phyloP scores from a whole-genome alignment of 2,113 vertebrate genomes.

The Carassius auratus region DNA sequence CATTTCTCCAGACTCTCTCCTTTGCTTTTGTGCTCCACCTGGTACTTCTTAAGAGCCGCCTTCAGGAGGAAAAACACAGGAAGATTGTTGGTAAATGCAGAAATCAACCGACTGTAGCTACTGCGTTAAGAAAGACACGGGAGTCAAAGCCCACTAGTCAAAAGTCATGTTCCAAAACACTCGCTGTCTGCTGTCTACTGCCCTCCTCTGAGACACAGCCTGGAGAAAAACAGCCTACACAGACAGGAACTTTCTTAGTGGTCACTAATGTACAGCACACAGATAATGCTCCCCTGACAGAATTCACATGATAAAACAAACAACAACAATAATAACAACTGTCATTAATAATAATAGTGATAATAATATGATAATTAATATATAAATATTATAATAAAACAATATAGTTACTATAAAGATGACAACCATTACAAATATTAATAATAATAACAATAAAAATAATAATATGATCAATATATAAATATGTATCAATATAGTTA shows the following conservation, averaged over 20 bases:
- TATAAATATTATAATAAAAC: too few species aligned
- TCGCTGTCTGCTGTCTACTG: not conserved
- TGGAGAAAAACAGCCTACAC: not conserved
- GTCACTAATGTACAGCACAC: not conserved
- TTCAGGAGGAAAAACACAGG: slow-evolving; percentile 64
- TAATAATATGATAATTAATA: too few species aligned
- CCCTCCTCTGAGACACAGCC: not conserved
- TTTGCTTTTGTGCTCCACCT: slow-evolving; percentile 92
- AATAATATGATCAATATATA: too few species aligned
- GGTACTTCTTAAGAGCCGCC: slow-evolving; percentile 98
- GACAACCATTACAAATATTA: too few species aligned
- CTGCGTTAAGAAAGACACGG: not conserved
- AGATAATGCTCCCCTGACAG: not conserved
- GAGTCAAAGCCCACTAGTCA: not conserved
- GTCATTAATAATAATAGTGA: too few species aligned
- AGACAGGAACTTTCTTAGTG: not conserved
- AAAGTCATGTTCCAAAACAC: not conserved
- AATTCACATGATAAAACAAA: not conserved
- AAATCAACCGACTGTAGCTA: not conserved
- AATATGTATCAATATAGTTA: too few species aligned
- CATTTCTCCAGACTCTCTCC: slow-evolving; percentile 95
- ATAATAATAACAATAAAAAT: too few species aligned
- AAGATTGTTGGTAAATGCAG: slow-evolving; percentile 17
- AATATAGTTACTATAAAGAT: too few species aligned
- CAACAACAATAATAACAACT: too few species aligned